These are phyloP conservation scores for Pristionchus entomophagus DNA, from an alignment of 2,888 invertebrate genomes.

Conservation along the genomic window DNA sequence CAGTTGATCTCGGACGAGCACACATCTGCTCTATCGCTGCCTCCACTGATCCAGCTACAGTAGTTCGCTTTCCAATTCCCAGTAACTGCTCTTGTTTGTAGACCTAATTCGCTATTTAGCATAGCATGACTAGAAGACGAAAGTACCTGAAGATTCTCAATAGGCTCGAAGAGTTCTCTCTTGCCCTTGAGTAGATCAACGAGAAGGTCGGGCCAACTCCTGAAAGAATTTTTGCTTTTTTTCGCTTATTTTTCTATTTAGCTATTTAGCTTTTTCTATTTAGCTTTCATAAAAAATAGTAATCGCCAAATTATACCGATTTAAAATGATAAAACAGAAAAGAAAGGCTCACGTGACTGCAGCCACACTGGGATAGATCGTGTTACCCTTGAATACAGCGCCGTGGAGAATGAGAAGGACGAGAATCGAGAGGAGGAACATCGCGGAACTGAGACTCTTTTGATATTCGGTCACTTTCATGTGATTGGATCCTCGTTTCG, in stretches of 20 bases:
- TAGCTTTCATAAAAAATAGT: too few species aligned
- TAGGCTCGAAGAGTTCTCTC: background rate
- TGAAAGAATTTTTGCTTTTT: background rate
- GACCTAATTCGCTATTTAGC: background rate
- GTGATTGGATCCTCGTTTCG: too few species aligned
- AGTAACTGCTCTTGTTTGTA: background rate
- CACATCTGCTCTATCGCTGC: background rate
- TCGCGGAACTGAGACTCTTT: background rate
- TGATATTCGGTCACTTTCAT: too few species aligned
- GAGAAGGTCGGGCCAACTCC: constrained; percentile 11
- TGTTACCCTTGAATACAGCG: constrained; percentile 32
- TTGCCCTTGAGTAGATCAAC: background rate
- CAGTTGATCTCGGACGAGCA: background rate
- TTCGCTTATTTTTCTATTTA: too few species aligned
- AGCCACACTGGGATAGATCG: background rate
- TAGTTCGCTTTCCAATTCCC: background rate
- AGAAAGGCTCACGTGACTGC: background rate
- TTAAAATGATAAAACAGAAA: background rate
- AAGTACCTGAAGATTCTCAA: background rate
- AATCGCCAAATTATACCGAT: too few species aligned
- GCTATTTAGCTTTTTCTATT: too few species aligned
- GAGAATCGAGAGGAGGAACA: constrained; percentile 16
- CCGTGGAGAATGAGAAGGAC: background rate
- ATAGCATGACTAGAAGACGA: background rate
- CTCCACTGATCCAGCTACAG: background rate